A percentile compares a stretch with the other conserved stretches of the same genome.
Conservation (phyloP, 2,113 vertebrate species). For the Pitta sordida region DNA sequence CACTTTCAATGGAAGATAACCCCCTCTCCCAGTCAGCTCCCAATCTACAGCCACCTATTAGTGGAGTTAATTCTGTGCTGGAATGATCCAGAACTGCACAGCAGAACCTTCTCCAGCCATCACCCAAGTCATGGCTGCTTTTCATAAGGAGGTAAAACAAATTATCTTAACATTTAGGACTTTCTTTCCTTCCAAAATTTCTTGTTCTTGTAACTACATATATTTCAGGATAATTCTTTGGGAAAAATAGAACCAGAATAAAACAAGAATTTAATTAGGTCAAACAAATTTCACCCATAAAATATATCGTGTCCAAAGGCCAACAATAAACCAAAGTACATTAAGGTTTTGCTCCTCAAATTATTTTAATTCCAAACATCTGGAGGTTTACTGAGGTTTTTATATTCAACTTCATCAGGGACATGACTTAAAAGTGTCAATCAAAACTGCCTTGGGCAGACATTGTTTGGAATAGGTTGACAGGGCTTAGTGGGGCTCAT, state of each 20-base stretch:
- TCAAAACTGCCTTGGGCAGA: neutral
- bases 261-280: neutral
- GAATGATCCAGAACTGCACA: conserved; percentile 8
- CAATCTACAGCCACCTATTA: neutral
- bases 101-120: neutral
- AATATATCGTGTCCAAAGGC: neutral
- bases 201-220: neutral
- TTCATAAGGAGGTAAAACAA: neutral
- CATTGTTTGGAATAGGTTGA: neutral
- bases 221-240: neutral
- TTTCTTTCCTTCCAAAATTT: neutral
- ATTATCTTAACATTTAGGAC: neutral
- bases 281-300: neutral
- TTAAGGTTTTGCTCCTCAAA: neutral
- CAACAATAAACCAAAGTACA: neutral
- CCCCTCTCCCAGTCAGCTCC: neutral
- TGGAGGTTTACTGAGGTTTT: neutral
- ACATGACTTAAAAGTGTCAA: neutral
- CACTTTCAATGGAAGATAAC: conserved; percentile 38
- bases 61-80: neutral
- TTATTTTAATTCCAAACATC: neutral
- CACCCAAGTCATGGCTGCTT: neutral
- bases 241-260: neutral
- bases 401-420: neutral
- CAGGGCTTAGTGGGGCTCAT: neutral